Percentiles rank a stretch among this genome's conserved stretches.
Evolutionary conservation across 2,888 invertebrate genomes (phyloP).

Genomic region (Chalcosyrphus nemorum): DNA sequence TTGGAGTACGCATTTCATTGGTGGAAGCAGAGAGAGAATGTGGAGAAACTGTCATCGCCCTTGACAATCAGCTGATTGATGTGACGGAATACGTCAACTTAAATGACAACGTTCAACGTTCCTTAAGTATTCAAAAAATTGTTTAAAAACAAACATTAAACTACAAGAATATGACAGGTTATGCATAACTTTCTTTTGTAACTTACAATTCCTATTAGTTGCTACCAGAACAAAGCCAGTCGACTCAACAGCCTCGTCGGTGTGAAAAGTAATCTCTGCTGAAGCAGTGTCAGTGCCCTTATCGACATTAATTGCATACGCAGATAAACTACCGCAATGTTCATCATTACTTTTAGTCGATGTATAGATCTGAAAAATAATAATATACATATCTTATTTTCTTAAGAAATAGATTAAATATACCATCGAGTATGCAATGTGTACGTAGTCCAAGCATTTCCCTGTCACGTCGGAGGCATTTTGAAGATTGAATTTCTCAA

Average conservation of each 20-base stretch:
- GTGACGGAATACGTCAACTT: too few species aligned
- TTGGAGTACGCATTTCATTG: too few species aligned
- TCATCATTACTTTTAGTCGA: background rate
- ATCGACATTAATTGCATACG: background rate
- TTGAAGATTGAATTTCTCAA: conserved; percentile 84
- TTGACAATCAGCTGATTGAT: too few species aligned
- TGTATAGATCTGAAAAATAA: background rate
- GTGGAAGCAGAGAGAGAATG: too few species aligned
- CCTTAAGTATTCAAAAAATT: too few species aligned
- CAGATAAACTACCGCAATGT: conserved; percentile 70
- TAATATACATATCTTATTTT: too few species aligned
- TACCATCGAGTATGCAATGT: conserved; percentile 72
- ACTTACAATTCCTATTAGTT: conserved; percentile 83
- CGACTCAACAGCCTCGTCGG: conserved; percentile 71
- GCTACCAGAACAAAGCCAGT: conserved; percentile 79
- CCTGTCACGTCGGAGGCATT: conserved; percentile 77
- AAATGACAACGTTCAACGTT: too few species aligned
- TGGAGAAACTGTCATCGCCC: too few species aligned
- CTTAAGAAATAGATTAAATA: conserved; percentile 36
- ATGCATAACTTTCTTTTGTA: background rate
- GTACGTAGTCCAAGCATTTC: conserved; percentile 78
- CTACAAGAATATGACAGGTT: too few species aligned
- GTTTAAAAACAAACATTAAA: too few species aligned
- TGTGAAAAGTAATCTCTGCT: conserved; percentile 76
- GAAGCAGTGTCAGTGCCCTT: background rate